Evolutionary conservation across 2,888 invertebrate species (phyloP), one percentile per base, ranked within the genome.

Genomic region (Agonum fuliginosum): DNA sequence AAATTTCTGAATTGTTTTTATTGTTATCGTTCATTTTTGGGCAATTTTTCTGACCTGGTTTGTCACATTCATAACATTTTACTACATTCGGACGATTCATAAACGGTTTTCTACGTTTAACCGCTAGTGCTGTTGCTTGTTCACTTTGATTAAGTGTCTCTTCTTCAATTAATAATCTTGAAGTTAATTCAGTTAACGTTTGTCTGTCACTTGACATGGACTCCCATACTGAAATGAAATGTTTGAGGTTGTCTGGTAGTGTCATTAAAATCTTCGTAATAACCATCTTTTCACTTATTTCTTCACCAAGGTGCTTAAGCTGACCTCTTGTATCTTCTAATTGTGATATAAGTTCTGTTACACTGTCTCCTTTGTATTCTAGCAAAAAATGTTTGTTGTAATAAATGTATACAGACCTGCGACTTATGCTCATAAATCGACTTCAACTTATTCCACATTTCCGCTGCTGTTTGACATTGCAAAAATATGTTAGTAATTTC

Each of bases 161-260:
- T 30, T 8, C 8, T 5, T 8, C 82, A 24, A 81, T 77, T 20
- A 80, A 75, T 22, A 82, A 62, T 34, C 81, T 37, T 17, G 80
- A 72, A 1, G 79, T 80, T 17, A 82, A 73, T 22, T 80, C 80
- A 65, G 79, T 80, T 8, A 83, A 41, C 0, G 77, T 82, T 71
- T 80, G 78, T 5, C 82, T 78, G 0, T 73, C 65, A 10, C 62
- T 70, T 4, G 78, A 67, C 6, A 80, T 80, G 1, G 81, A 81
- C 71, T 83, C 81, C 81, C 81, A 82, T 17, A 80, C 84, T 0
- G 84, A 83, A 0, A 84, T 75, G 75, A 85, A 86, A 80, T 86
- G 83, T 62, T 37, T 77, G 30, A 5, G 3, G 8, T 8, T 5
- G 4, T 30, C n/a, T n/a, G n/a, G n/a, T n/a, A n/a, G n/a, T n/a